Evolutionary conservation across 2,888 invertebrate genomes (phyloP).

Genomic region (Bombyx huttoni): DNA sequence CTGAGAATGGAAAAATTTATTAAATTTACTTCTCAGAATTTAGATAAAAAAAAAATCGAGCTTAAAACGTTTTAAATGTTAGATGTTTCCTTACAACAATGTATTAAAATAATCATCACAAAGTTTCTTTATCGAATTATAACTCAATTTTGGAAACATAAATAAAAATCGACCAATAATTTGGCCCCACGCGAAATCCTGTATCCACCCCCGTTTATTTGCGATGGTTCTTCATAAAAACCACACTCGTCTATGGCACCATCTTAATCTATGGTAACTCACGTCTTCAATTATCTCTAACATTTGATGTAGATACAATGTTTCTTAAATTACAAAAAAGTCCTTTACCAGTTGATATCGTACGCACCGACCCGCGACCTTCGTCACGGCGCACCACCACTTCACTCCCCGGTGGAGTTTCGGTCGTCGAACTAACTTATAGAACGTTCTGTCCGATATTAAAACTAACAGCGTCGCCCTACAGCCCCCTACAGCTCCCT

Average conservation of each 20-base stretch:
- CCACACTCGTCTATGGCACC: constrained; percentile 58
- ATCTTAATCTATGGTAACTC: constrained; percentile 66
- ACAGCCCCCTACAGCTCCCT: constrained; percentile 36
- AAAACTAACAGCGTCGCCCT: constrained; percentile 5
- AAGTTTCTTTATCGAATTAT: background rate
- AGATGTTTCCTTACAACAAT: too few relatives aligned
- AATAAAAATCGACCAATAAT: background rate
- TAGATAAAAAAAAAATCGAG: too few relatives aligned
- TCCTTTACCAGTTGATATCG: constrained; percentile 22
- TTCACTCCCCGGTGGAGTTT: too few relatives aligned
- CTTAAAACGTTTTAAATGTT: too few relatives aligned
- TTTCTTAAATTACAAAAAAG: constrained; percentile 18
- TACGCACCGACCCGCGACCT: too few relatives aligned
- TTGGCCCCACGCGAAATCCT: too few relatives aligned
- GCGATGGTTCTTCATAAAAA: constrained; percentile 13
- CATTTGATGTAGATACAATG: constrained; percentile 18
- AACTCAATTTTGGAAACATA: background rate
- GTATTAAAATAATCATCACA: too few relatives aligned
- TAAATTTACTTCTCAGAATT: too few relatives aligned
- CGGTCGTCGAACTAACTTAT: background rate
- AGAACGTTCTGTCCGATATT: background rate
- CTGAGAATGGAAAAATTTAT: too few relatives aligned
- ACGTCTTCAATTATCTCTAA: constrained; percentile 42
- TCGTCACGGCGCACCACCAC: too few relatives aligned
- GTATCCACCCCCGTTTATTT: background rate